Evolutionary conservation across 2,888 invertebrate genomes (phyloP).

Genomic region (Coenonympha glycerion): DNA sequence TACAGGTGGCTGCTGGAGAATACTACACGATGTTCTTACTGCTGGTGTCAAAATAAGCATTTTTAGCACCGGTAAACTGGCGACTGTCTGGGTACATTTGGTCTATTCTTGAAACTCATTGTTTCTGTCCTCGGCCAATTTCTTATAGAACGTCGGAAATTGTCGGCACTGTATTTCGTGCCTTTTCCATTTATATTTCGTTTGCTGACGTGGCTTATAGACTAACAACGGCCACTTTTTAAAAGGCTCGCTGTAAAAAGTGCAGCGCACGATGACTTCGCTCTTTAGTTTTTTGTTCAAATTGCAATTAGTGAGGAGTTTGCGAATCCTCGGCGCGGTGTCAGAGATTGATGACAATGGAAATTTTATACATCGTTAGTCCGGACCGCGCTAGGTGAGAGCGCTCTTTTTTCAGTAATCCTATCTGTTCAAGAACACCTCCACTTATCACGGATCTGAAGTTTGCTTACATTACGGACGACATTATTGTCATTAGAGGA

Average conservation of each 20-base stretch:
- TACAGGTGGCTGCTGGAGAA: too few species aligned
- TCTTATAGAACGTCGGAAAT: background rate
- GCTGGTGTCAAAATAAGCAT: too few species aligned
- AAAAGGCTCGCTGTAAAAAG: constrained; percentile 57
- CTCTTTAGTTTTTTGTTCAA: constrained; percentile 73
- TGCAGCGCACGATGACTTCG: constrained; percentile 68
- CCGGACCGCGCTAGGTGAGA: constrained; percentile 70
- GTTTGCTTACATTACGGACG: background rate
- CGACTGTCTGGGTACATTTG: too few species aligned
- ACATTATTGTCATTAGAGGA: background rate
- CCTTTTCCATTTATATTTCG: constrained; percentile 5
- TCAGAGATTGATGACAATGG: constrained; percentile 77
- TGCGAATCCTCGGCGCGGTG: constrained; percentile 70
- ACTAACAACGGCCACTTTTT: constrained; percentile 41
- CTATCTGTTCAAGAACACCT: constrained; percentile 51
- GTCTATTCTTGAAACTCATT: too few species aligned
- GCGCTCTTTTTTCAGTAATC: constrained; percentile 69
- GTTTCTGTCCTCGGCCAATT: background rate
- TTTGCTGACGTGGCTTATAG: constrained; percentile 31
- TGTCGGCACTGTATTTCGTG: background rate
- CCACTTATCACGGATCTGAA: constrained; percentile 22
- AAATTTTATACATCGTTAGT: constrained; percentile 76
- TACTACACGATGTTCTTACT: too few species aligned
- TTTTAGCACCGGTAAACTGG: too few species aligned
- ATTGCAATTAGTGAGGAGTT: constrained; percentile 75